A percentile compares a stretch with the other conserved stretches of the same genome.
Evolutionary conservation across 2,113 vertebrate genomes (phyloP).

Genomic region (Thalassoma bifasciatum): DNA sequence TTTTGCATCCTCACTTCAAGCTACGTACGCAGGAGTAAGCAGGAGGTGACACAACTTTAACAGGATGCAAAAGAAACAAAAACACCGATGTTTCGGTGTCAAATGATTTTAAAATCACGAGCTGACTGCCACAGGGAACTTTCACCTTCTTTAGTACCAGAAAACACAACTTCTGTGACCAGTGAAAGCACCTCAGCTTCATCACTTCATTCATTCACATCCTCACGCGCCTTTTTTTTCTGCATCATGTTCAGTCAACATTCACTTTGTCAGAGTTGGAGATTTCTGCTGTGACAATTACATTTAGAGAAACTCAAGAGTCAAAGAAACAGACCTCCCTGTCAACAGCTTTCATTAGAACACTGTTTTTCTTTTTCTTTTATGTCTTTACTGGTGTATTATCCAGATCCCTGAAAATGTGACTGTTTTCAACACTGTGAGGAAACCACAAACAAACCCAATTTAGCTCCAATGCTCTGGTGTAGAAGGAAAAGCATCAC

Average conservation of each 20-base stretch:
- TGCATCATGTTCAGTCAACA: too few relatives aligned
- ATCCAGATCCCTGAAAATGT: neutral
- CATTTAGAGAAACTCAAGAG: constrained; percentile 2
- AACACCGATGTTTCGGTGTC: too few relatives aligned
- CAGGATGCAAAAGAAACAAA: too few relatives aligned
- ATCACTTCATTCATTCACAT: neutral
- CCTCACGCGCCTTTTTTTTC: too few relatives aligned
- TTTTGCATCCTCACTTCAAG: constrained; percentile 2
- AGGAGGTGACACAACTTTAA: too few relatives aligned
- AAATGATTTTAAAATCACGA: too few relatives aligned
- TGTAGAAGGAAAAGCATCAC: neutral
- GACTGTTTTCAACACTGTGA: neutral
- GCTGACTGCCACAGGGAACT: too few relatives aligned
- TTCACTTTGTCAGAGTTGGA: neutral
- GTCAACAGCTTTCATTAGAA: neutral
- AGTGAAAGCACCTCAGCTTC: too few relatives aligned
- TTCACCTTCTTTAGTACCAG: too few relatives aligned
- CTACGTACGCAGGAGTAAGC: neutral
- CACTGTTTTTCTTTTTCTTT: neutral
- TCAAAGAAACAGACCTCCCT: constrained; percentile 1
- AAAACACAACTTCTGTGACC: too few relatives aligned
- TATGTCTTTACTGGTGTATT: too few relatives aligned
- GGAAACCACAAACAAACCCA: neutral
- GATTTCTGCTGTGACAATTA: neutral
- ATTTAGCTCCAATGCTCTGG: neutral